Conservation (phyloP, 2,888 invertebrate genomes). For the Keiferia lycopersicella region DNA sequence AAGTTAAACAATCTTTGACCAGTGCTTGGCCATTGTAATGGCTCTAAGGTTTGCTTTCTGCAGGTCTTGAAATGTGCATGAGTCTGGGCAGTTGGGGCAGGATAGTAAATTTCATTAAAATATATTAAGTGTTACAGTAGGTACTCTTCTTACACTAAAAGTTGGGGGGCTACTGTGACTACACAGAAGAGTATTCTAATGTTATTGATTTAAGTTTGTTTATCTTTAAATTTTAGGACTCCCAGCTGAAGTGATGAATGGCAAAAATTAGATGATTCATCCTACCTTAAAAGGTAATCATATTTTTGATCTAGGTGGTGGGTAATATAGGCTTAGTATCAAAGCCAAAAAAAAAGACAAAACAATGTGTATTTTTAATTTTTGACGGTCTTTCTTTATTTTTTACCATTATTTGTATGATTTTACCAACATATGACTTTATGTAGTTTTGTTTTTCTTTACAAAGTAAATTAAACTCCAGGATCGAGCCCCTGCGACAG, state of each 20-base stretch:
- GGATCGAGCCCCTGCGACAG: slow-evolving; percentile 74
- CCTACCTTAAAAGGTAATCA: slow-evolving; percentile 17
- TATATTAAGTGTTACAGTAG: no score
- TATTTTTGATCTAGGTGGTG: slow-evolving; percentile 38
- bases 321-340: slow-evolving; percentile 25
- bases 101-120: no score
- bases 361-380: no score
- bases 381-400: neutral
- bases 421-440: slow-evolving; percentile 26
- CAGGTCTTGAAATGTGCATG: no score
- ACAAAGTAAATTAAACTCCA: slow-evolving; percentile 53
- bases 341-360: neutral
- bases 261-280: slow-evolving; percentile 7
- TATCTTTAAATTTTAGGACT: neutral
- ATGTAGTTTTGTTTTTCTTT: slow-evolving; percentile 38
- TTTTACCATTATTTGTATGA: neutral
- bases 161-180: no score
- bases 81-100: no score
- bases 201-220: no score
- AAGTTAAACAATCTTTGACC: no score
- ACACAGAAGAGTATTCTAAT: no score
- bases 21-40: no score
- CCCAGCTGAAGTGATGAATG: slow-evolving; percentile 7
- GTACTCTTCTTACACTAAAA: no score
- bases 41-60: no score